These are phyloP conservation scores for Lagria hirta DNA, from an alignment of 2,888 invertebrate species.

Conservation along the genomic window DNA sequence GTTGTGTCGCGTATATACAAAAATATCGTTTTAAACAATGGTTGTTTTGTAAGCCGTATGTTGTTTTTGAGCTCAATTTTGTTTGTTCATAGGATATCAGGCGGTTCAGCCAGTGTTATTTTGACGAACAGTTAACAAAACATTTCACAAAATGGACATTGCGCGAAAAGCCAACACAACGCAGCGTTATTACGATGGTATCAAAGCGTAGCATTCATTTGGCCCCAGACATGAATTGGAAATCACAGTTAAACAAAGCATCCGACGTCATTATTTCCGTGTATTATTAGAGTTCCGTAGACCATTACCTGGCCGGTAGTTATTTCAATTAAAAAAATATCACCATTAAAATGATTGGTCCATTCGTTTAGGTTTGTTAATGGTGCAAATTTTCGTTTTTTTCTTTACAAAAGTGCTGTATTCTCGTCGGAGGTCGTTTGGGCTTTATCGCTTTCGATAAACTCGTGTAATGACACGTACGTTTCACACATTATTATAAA, in stretches of 20 bases:
- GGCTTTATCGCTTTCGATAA: slow-evolving; percentile 9
- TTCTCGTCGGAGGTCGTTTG: slow-evolving; percentile 7
- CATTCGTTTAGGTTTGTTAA: slow-evolving; percentile 20
- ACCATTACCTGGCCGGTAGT: slow-evolving; percentile 25
- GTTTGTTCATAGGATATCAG: no score
- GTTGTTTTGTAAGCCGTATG: no score
- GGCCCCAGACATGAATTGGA: not conserved
- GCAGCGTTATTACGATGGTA: no score
- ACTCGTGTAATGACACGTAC: slow-evolving; percentile 22
- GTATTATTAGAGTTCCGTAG: slow-evolving; percentile 26
- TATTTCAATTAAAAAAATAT: slow-evolving; percentile 36
- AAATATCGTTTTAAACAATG: no score
- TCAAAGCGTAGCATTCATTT: no score
- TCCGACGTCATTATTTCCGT: slow-evolving; percentile 10
- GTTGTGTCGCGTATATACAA: no score
- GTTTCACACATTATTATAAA: slow-evolving; percentile 33
- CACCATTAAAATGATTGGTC: slow-evolving; percentile 34
- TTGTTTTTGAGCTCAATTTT: no score
- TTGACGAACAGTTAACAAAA: no score
- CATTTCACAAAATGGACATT: no score
- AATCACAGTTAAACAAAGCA: slow-evolving; percentile 13
- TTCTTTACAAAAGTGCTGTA: slow-evolving; percentile 7
- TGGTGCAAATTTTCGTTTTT: slow-evolving; percentile 1
- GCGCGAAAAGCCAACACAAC: no score
- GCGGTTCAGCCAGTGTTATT: no score